Conservation (phyloP, 2,888 invertebrate genomes). For the Slavum lentiscoides region DNA sequence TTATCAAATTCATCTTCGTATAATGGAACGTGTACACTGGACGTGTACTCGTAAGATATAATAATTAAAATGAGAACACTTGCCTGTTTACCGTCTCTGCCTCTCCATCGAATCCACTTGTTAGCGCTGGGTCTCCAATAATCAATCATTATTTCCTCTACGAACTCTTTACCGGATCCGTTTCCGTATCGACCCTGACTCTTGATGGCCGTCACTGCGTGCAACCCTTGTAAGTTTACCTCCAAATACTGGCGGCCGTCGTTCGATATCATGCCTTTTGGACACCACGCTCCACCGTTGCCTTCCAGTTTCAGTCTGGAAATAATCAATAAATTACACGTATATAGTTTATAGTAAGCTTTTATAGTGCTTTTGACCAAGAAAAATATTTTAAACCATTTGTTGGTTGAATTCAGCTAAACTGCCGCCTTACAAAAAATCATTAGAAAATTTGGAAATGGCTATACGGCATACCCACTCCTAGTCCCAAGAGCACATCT, state of each 20-base stretch:
- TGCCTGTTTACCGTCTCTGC: constrained; percentile 76
- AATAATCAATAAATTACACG: constrained; percentile 49
- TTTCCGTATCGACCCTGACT: constrained; percentile 90
- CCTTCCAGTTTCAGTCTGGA: constrained; percentile 80
- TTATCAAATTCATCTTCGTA: neutral
- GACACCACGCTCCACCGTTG: constrained; percentile 92
- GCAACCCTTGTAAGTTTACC: constrained; percentile 73
- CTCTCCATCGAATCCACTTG: constrained; percentile 79
- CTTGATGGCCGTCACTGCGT: constrained; percentile 80
- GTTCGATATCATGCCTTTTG: constrained; percentile 75
- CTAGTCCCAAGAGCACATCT: too few relatives aligned
- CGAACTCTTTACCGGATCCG: constrained; percentile 85
- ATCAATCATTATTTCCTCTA: constrained; percentile 80
- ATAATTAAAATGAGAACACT: constrained; percentile 57
- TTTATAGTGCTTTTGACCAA: too few relatives aligned
- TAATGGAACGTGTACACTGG: neutral
- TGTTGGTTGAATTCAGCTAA: too few relatives aligned
- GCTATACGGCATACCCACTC: too few relatives aligned
- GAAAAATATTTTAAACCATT: too few relatives aligned
- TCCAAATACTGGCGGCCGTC: constrained; percentile 81
- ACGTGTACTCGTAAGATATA: neutral
- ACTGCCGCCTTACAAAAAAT: too few relatives aligned
- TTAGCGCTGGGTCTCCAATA: constrained; percentile 73
- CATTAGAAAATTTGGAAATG: too few relatives aligned
- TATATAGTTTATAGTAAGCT: too few relatives aligned